These are phyloP conservation scores for Zaprionus camerounensis DNA, from an alignment of 1,140 invertebrate species.

Conservation along the genomic window DNA sequence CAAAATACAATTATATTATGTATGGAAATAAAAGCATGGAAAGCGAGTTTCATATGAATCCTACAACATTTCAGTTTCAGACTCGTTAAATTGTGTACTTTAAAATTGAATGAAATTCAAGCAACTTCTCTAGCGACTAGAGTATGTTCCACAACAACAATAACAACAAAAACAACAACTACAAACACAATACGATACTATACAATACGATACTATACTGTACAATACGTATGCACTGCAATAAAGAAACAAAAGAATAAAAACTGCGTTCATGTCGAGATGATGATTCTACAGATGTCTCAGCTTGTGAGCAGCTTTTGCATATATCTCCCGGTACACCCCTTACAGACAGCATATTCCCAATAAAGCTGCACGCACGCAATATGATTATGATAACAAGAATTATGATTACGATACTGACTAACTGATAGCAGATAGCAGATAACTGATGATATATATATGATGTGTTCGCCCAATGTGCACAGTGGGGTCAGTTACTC, in stretches of 20 bases:
- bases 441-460: conserved; percentile 34
- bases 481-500: conserved; percentile 67
- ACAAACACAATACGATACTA: conserved; percentile 23
- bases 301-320: conserved; percentile 37
- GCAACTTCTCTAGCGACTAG: conserved; percentile 23
- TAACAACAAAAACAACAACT: background rate
- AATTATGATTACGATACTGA: conserved; percentile 35
- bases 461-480: conserved; percentile 56
- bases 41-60: conserved; percentile 49
- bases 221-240: background rate
- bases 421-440: conserved; percentile 1
- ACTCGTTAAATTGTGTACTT: conserved; percentile 76
- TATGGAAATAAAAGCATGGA: conserved; percentile 38
- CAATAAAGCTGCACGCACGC: conserved; percentile 31
- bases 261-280: conserved; percentile 36
- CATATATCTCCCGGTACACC: conserved; percentile 9
- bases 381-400: conserved; percentile 42
- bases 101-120: conserved; percentile 80
- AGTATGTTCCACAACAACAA: conserved; percentile 11
- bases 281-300: conserved; percentile 16
- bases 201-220: conserved; percentile 31
- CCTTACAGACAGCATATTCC: background rate
- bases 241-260: background rate
- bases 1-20: conserved; percentile 56
- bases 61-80: conserved; percentile 48